Conservation (phyloP, 2,797 vertebrate species). For the Hyperoplus lanceolatus region DNA sequence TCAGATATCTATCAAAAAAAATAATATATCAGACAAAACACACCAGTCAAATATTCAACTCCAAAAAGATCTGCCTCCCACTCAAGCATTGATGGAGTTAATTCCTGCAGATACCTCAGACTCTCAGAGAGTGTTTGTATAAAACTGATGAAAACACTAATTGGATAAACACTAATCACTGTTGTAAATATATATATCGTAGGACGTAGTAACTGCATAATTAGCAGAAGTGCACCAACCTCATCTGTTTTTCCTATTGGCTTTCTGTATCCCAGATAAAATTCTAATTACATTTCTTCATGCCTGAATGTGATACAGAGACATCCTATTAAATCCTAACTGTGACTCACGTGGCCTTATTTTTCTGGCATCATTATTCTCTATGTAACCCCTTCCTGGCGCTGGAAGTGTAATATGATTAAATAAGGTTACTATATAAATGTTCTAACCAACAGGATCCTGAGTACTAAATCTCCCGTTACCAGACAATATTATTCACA, state of each 20-base stretch:
- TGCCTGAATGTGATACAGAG: slow-evolving; percentile 20
- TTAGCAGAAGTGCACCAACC: slow-evolving; percentile 1
- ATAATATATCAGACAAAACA: neutral
- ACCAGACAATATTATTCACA: too few relatives aligned
- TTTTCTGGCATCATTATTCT: slow-evolving; percentile 47
- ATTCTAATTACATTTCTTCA: slow-evolving; percentile 21
- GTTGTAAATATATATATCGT: neutral
- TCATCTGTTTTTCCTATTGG: neutral
- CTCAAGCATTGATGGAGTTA: neutral
- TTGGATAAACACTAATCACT: neutral
- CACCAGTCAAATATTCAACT: neutral
- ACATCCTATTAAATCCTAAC: slow-evolving; percentile 33
- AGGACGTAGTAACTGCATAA: neutral
- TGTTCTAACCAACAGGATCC: too few relatives aligned
- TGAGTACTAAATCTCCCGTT: too few relatives aligned
- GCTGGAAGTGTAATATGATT: too few relatives aligned
- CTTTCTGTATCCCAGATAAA: slow-evolving; percentile 16
- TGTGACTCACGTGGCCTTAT: slow-evolving; percentile 42
- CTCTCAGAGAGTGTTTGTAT: neutral
- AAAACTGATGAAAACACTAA: neutral
- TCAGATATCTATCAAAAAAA: slow-evolving; percentile 23
- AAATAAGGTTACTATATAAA: too few relatives aligned
- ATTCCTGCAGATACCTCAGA: neutral
- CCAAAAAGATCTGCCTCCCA: neutral
- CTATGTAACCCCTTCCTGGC: too few relatives aligned